Base-by-base conservation (phyloP, 2,797 vertebrate genomes). In the Melanotaenia maccullochi region DNA sequence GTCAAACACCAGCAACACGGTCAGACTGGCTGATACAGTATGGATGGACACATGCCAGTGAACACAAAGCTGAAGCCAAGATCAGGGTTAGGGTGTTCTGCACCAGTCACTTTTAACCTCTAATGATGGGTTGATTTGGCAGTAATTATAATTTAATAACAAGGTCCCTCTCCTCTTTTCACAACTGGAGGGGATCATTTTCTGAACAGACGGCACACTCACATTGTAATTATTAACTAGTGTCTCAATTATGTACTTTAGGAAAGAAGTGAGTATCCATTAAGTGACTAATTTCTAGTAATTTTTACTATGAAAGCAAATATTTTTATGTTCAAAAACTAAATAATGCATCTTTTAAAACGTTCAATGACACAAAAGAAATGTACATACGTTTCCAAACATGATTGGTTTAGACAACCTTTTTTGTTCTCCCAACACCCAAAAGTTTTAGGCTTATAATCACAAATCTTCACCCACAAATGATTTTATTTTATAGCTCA, bases 21-120 rank as follows among this genome's bases (percentile, higher is more conserved):
- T 75, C 36, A 6, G 28, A 52, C 64, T 33, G 59, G 36, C 69
- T n/a, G 16, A 59, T 35, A 12, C 3, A 2, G 60, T 40, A 28
- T 25, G 25, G 28, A 42, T 35, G 16, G 18, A 36, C 36, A 30
- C 33, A 8, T 13, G n/a, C 47, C 63, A 62, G 64, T 52, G n/a
- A 69, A 57, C 49, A 60, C 47, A 57, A 59, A 1, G 56, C 33
- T 25, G 67, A 51, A 3, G 35, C 44, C 47, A 47, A 63, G 67
- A 70, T 73, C 74, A 44, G 63, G 67, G 81, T 85, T 62, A 66
- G 6, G 3, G 47, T 58, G 68, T 78, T 72, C 71, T 61, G 35
- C n/a, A 13, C 51, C 28, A 14, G 71, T 67, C 51, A 55, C 49
- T 2, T 2, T 6, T 80, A 63, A 79, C 64, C 71, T 74, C 36